Base-by-base conservation (phyloP, 2,888 invertebrate genomes). In the Polydrusus tereticollis region DNA sequence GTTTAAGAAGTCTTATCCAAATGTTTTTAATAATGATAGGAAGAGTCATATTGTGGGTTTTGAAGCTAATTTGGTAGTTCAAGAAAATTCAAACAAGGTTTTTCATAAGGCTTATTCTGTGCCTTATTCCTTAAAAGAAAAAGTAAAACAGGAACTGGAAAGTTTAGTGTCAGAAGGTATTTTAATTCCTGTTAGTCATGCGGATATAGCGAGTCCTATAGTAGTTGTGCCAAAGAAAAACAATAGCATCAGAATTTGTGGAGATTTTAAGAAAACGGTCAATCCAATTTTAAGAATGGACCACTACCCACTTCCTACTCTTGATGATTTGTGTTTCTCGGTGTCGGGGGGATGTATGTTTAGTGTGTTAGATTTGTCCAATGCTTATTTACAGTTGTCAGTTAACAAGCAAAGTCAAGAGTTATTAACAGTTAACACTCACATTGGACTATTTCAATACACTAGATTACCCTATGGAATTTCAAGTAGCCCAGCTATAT, bases 401-500 rank as follows among this genome's bases (percentile, higher is more conserved):
- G 50, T 83, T 16, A 77, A 79, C 33, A 77, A 82, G n/a, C 73
- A 79, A 41, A 76, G 82, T 1, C 75, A 77, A 45, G 74, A 78
- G 16, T 50, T 79, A 7, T 75, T 78, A 20, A 79, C 82, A 0
- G 77, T 80, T 38, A 77, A 75, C 26, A 84, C 83, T 0, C 82
- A 82, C 29, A 78, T 79, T 29, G 84, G 85, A 0, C 58, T 85
- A 3, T 85, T 77, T 69, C 72, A 73, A 29, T 80, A 80, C 43
- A 80, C 81, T 29, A 76, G 83, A 21, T 68, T 84, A 21, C 80
- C 82, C 1, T 84, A 80, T 77, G 85, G 84, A n/a, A 80, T 84
- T 12, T 78, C 80, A 4, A 77, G 78, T 12, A 83, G 83, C 14
- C 80, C 82, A 6, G 79, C 80, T 5, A 81, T 83, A 47, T 83